These are phyloP conservation scores for Drosophila grimshawi DNA, from an alignment of 1,140 invertebrate species.

Conservation along the genomic window DNA sequence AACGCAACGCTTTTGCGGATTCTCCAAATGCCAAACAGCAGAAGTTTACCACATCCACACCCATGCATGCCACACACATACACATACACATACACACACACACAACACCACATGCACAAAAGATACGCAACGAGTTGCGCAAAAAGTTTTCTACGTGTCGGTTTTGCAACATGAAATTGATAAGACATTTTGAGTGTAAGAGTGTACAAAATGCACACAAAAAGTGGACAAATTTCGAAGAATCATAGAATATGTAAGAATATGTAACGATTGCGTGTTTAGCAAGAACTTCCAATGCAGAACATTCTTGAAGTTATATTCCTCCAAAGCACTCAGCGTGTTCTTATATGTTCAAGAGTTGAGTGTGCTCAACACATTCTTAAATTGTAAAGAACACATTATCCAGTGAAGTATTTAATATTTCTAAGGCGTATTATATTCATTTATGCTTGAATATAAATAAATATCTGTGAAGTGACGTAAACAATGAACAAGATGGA, in stretches of 20 bases:
- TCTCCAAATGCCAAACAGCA: constrained; percentile 67
- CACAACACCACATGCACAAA: constrained; percentile 2
- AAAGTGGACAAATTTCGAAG: constrained; percentile 40
- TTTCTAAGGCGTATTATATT: no score
- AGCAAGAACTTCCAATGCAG: not conserved
- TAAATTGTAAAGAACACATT: no score
- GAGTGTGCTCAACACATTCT: no score
- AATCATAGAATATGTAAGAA: not conserved
- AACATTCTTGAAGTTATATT: not conserved
- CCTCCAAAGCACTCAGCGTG: no score
- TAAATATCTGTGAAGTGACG: no score
- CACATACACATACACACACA: constrained; percentile 17
- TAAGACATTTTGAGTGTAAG: constrained; percentile 46
- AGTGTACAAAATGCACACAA: constrained; percentile 16
- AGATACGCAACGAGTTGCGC: constrained; percentile 45
- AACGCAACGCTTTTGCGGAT: constrained; percentile 76
- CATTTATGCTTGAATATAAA: no score
- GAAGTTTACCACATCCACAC: constrained; percentile 48
- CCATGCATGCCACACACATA: not conserved
- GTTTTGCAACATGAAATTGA: constrained; percentile 68
- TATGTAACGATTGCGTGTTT: not conserved
- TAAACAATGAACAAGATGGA: no score
- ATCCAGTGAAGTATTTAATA: no score
- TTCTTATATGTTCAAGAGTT: no score
- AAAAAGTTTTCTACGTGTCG: constrained; percentile 70